These are phyloP conservation scores for Petrocephalus zakoni DNA, from an alignment of 2,113 vertebrate genomes.

Conservation along the genomic window DNA sequence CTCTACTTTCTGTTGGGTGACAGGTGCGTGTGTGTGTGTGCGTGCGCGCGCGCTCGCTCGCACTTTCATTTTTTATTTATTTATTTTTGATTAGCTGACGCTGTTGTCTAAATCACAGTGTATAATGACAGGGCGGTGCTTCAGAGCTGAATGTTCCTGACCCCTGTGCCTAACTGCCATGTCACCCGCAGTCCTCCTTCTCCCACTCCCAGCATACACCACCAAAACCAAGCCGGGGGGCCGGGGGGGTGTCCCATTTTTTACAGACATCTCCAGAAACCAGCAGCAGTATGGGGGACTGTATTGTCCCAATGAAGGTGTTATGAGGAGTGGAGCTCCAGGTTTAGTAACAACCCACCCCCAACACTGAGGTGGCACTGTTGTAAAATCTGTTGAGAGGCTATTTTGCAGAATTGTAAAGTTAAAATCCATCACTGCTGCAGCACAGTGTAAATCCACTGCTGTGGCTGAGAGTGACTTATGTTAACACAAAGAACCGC, in stretches of 20 bases:
- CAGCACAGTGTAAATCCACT: background rate
- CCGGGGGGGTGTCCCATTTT: no score
- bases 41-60: no score
- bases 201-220: background rate
- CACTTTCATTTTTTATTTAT: no score
- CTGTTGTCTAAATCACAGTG: background rate
- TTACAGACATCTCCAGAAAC: no score
- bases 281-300: no score
- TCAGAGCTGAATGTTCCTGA: background rate
- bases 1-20: conserved; percentile 33
- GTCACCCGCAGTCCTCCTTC: background rate
- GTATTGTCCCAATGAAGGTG: background rate
- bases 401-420: background rate
- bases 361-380: background rate
- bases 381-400: background rate
- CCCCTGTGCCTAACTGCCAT: background rate
- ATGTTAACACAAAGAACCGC: background rate
- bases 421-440: background rate
- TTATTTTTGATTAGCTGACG: background rate
- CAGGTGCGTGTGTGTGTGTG: conserved; percentile 15
- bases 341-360: background rate
- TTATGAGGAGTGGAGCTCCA: background rate
- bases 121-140: background rate
- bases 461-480: background rate
- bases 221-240: background rate